These are phyloP conservation scores for Mythimna loreyi DNA, from an alignment of 2,888 invertebrate genomes.

Conservation along the genomic window DNA sequence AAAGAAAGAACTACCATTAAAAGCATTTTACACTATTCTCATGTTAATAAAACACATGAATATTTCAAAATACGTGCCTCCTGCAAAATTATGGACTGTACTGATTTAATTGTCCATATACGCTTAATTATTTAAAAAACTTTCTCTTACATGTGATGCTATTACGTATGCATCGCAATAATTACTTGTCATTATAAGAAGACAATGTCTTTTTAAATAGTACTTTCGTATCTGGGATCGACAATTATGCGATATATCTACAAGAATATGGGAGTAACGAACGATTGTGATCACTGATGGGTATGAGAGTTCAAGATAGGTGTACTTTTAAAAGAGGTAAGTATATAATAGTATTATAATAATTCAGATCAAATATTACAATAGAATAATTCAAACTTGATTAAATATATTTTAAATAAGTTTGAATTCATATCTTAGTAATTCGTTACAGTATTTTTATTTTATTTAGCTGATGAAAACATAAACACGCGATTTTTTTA, in stretches of 20 bases:
- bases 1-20: constrained; percentile 16
- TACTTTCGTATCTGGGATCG: constrained; percentile 40
- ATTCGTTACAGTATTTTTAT: too few relatives aligned
- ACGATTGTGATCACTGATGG: background rate
- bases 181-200: constrained; percentile 40
- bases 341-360: background rate
- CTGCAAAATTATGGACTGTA: constrained; percentile 29
- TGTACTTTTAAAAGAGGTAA: constrained; percentile 4
- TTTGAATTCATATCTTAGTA: too few relatives aligned
- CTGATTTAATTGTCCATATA: constrained; percentile 41
- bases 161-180: constrained; percentile 30
- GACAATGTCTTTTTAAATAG: constrained; percentile 33
- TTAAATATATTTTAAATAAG: too few relatives aligned
- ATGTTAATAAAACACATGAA: constrained; percentile 46
- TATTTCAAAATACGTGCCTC: constrained; percentile 32
- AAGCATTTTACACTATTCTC: constrained; percentile 20
- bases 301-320: background rate
- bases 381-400: too few relatives aligned
- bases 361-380: background rate
- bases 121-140: constrained; percentile 43
- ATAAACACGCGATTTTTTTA: background rate
- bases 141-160: constrained; percentile 38
- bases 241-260: constrained; percentile 40
- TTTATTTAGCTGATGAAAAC: background rate
- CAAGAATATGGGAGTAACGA: background rate